phyloP scores from a whole-genome alignment of 1,140 invertebrate genomes.

The Saccostrea echinata region DNA sequence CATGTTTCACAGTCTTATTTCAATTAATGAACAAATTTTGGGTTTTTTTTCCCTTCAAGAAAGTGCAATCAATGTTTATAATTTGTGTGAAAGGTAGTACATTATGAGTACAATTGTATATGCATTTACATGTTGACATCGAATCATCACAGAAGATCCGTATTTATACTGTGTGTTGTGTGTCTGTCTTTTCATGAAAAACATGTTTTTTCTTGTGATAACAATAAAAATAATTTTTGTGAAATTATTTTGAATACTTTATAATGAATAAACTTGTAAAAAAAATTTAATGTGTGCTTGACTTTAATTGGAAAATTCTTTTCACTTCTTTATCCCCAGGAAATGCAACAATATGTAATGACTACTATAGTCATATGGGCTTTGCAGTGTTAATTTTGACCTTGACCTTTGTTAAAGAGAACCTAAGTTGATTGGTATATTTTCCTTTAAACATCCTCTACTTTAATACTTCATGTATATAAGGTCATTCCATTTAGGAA shows the following conservation, averaged over 20 bases:
- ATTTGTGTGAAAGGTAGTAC: background rate
- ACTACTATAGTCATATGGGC: no score
- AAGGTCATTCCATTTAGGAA: no score
- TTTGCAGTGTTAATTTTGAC: no score
- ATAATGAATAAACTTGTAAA: background rate
- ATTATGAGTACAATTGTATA: background rate
- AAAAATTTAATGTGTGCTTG: background rate
- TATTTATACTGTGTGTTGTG: background rate
- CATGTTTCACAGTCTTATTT: background rate
- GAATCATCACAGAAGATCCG: background rate
- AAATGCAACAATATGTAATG: no score
- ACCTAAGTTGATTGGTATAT: no score
- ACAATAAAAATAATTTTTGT: background rate
- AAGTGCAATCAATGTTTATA: background rate
- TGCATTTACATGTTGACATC: background rate
- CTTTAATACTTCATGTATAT: no score
- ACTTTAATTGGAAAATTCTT: background rate
- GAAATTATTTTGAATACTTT: conserved; percentile 25
- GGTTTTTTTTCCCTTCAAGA: background rate
- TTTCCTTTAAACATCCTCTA: no score
- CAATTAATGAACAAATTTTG: background rate
- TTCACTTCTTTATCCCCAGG: no score
- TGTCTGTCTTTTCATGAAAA: background rate
- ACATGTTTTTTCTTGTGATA: background rate
- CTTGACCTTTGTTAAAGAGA: no score